phyloP scores from a whole-genome alignment of 2,797 vertebrate genomes.

The Orientallactaga sibirica region DNA sequence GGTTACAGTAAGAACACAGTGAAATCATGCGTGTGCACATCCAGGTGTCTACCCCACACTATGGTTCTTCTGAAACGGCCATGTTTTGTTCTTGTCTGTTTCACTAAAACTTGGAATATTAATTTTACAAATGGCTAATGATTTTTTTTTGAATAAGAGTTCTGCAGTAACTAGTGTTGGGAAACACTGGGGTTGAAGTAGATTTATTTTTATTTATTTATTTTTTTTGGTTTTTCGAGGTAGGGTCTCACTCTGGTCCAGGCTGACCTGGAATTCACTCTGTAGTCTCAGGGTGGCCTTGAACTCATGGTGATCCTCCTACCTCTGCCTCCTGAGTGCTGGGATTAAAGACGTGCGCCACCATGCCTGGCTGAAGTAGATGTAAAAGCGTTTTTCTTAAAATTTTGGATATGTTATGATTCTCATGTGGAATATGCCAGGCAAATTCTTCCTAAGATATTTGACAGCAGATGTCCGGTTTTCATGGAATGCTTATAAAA shows the following conservation, averaged over 20 bases:
- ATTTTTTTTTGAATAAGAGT: slow-evolving; percentile 35
- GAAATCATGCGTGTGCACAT: not conserved
- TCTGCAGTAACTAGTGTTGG: slow-evolving; percentile 9
- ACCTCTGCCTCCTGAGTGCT: no score
- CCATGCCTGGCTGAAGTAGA: slow-evolving; percentile 8
- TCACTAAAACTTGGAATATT: slow-evolving; percentile 18
- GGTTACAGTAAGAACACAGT: not conserved
- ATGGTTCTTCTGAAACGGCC: not conserved
- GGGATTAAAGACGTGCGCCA: no score
- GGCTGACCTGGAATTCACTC: no score
- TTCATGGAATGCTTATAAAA: slow-evolving; percentile 37
- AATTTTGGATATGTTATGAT: not conserved
- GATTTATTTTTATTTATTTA: not conserved
- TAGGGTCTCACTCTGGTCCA: no score
- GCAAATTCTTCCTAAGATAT: slow-evolving; percentile 31
- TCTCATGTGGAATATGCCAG: slow-evolving; percentile 38
- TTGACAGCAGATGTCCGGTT: slow-evolving; percentile 57
- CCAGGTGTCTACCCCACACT: not conserved
- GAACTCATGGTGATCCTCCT: no score
- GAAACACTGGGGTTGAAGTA: slow-evolving; percentile 35
- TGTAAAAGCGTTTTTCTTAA: slow-evolving; percentile 35
- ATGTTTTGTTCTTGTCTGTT: not conserved
- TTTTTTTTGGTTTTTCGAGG: no score
- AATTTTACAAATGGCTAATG: not conserved
- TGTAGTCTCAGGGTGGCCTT: no score